Percentiles rank a stretch among this genome's conserved stretches.
Conservation (phyloP, 2,797 vertebrate species). For the Odontamblyopus lacepedii region DNA sequence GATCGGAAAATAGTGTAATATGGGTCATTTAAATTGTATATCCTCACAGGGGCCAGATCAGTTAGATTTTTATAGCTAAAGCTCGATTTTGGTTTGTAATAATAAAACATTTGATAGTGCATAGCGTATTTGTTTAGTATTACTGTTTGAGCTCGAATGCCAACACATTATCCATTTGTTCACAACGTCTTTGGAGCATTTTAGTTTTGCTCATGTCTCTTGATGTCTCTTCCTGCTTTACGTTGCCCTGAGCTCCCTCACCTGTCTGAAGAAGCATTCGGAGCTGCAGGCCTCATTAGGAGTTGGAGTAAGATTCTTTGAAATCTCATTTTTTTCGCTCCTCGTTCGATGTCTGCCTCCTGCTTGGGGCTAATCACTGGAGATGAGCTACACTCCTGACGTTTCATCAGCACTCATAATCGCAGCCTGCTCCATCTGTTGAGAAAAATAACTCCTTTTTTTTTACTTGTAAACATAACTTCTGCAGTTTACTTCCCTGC, state of each 20-base stretch:
- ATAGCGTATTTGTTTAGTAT: background rate
- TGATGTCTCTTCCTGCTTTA: constrained; percentile 27
- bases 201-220: constrained; percentile 24
- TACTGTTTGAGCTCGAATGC: background rate
- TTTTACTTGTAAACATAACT: constrained; percentile 31
- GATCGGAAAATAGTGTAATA: no score
- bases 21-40: no score
- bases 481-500: constrained; percentile 30
- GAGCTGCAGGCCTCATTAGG: constrained; percentile 17
- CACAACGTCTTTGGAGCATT: background rate
- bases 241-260: constrained; percentile 17
- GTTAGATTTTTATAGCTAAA: no score
- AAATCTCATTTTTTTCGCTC: constrained; percentile 24
- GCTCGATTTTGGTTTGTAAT: no score
- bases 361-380: constrained; percentile 50
- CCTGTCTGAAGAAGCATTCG: constrained; percentile 6
- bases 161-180: background rate
- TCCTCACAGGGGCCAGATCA: no score
- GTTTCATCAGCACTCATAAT: constrained; percentile 50
- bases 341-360: constrained; percentile 45
- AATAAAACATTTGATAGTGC: no score
- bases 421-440: constrained; percentile 58
- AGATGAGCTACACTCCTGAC: constrained; percentile 46
- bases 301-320: constrained; percentile 21
- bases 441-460: constrained; percentile 37